Evolutionary conservation across 2,888 invertebrate genomes (phyloP), one percentile per base, ranked within the genome.

Genomic region (Ctenicera cuprea): DNA sequence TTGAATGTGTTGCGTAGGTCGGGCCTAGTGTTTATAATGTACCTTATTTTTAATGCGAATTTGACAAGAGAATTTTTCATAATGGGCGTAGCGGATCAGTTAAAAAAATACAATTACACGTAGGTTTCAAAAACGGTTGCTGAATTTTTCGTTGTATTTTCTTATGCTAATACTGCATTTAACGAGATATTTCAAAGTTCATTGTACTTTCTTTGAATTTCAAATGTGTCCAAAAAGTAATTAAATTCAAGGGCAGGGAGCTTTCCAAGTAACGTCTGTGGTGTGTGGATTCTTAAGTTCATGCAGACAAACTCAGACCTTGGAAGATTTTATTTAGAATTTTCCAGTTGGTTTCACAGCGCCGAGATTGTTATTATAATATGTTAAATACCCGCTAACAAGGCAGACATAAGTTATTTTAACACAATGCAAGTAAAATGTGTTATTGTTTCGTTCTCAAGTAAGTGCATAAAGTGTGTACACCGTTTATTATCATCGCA

Each of bases 281-380:
- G 45, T 45, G 14, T 45, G 18, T 4, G 7, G 5, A 33, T 33
- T 33, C 43, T 45, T 45, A 14, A 43, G 12, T 22, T 26, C 62
- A 43, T 45, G 50, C 50, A 65, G 48, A 65, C 54, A 57, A 22
- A 54, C 63, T 16, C 16, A 57, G 67, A 57, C 67, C 67, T 54
- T 67, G 67, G 52, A 67, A 43, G 38, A 57, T 37, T 57, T 57
- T 57, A 67, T 67, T 67, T 67, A 67, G 57, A 26, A 67, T 67
- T 67, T 67, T 67, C 67, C 67, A 67, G 41, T 67, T 67, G 57
- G 67, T 57, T 67, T 67, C 54, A 67, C 67, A 67, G 45, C 41
- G 37, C 57, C 14, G 45, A 54, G 50, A 50, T 18, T 50, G 50
- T 54, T 48, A 67, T 67, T 57, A 57, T 67, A 30, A 57, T 67